Base-by-base conservation (phyloP, 2,888 invertebrate species). In the Cheiracanthium punctorium region DNA sequence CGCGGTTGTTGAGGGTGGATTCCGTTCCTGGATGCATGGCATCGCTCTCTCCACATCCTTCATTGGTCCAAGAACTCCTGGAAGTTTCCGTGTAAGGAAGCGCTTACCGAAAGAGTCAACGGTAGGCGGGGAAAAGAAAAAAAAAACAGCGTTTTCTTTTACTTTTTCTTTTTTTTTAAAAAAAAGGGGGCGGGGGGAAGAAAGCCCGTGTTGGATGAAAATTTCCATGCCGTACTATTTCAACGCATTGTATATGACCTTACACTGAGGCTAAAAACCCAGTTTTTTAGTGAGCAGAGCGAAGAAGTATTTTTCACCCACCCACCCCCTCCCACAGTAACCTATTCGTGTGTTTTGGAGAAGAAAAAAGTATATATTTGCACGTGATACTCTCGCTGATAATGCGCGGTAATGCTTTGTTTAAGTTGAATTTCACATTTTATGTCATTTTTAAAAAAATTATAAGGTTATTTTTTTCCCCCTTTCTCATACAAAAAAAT, bases 1-100 rank as follows among this genome's bases (percentile, higher is more conserved):
- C 28, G 17, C 43, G 41, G n/a, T 17, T 37, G 43, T 37, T 28
- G 71, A 71, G 71, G 71, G 71, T 71, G 71, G 71, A 17, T 71
- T 29, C 29, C 37, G n/a, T 71, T 58, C 58, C 17, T 10, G 48
- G 48, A 48, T 48, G 48, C 48, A 7, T 4, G 37, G 4, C 37
- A 4, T 7, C 37, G 10, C 37, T 37, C 10, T 17, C 48, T 17
- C 17, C 12, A 17, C 48, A 48, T 48, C 48, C 58, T 58, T 58
- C 20, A 58, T 58, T 58, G 58, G 58, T 58, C 58, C 24, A 24
- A 58, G 12, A 2, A 12, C 20, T 58, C 58, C 5, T 17, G 24
- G 4, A 58, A 58, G 20, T 24, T 58, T 58, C 58, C 58, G 24
- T 58, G 58, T 58, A 58, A 58, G 58, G 58, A 58, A 58, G 58